Evolutionary conservation across 2,888 invertebrate genomes (phyloP).

Genomic region (Ectemnius lituratus): DNA sequence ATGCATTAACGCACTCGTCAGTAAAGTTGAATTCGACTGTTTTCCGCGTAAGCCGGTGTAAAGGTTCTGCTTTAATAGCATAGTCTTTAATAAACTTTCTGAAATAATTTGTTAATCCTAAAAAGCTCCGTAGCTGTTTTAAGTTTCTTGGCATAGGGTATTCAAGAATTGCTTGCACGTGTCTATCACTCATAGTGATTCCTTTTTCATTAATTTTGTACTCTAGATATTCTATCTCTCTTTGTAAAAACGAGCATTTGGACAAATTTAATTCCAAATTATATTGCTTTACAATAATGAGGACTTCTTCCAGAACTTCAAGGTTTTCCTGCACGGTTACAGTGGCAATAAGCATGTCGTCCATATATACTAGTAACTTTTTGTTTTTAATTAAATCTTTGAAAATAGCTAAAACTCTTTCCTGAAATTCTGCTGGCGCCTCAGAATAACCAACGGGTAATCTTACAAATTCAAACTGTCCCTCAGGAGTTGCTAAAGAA

Average conservation of each 20-base stretch:
- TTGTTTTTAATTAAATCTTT: too few relatives aligned
- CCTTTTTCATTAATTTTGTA: conserved; percentile 41
- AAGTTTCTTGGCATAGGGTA: conserved; percentile 21
- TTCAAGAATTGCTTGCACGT: neutral
- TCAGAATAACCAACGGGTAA: too few relatives aligned
- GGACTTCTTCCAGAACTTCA: neutral
- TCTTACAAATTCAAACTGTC: too few relatives aligned
- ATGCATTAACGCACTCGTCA: neutral
- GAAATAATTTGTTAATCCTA: conserved; percentile 58
- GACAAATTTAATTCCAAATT: conserved; percentile 31
- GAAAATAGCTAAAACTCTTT: too few relatives aligned
- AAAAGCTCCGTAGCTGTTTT: conserved; percentile 48
- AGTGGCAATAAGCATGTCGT: too few relatives aligned
- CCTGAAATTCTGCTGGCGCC: too few relatives aligned
- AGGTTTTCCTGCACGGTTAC: too few relatives aligned
- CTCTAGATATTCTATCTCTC: conserved; percentile 45
- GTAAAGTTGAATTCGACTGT: neutral
- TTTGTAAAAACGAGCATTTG: conserved; percentile 50
- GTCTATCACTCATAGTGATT: conserved; percentile 31
- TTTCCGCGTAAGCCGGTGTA: neutral
- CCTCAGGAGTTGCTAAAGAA: too few relatives aligned
- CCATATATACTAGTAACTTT: too few relatives aligned
- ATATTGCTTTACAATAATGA: conserved; percentile 8
- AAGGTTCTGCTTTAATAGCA: neutral
- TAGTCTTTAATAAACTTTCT: conserved; percentile 16